Conservation (phyloP, 2,113 vertebrate genomes). For the Hiodon alosoides region DNA sequence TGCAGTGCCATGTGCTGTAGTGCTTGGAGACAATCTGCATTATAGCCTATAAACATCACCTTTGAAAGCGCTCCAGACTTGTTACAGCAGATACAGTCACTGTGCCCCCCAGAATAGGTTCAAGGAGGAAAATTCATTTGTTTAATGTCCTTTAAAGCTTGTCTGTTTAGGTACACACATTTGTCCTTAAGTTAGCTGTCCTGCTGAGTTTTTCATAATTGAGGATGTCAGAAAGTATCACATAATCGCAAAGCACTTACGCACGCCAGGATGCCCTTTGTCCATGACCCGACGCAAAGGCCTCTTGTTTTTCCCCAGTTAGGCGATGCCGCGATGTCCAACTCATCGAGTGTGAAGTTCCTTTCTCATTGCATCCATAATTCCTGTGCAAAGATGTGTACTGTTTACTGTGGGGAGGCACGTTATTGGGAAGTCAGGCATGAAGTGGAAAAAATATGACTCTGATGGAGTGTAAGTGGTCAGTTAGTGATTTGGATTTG, state of each 20-base stretch:
- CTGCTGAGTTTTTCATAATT: slow-evolving; percentile 38
- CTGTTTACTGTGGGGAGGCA: slow-evolving; percentile 60
- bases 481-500: slow-evolving; percentile 63
- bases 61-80: slow-evolving; percentile 31
- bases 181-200: slow-evolving; percentile 53
- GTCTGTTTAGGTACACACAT: slow-evolving; percentile 52
- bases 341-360: slow-evolving; percentile 59
- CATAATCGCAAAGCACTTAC: slow-evolving; percentile 54
- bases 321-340: slow-evolving; percentile 50
- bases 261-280: slow-evolving; percentile 56
- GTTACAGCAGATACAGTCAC: slow-evolving; percentile 38
- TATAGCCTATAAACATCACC: slow-evolving; percentile 61
- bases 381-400: slow-evolving; percentile 68
- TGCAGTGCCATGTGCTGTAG: slow-evolving; percentile 49
- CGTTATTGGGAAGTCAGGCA: slow-evolving; percentile 64
- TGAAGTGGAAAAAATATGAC: slow-evolving; percentile 71
- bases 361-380: slow-evolving; percentile 58
- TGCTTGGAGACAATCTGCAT: slow-evolving; percentile 47
- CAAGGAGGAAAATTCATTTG: slow-evolving; percentile 55
- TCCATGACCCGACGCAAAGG: slow-evolving; percentile 56
- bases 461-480: slow-evolving; percentile 66
- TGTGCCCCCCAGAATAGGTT: slow-evolving; percentile 53
- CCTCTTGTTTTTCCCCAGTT: slow-evolving; percentile 51
- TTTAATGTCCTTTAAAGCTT: slow-evolving; percentile 67
- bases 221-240: slow-evolving; percentile 61